A percentile compares a stretch with the other conserved stretches of the same genome.
These are phyloP conservation scores for Drosophila murphyi DNA, from an alignment of 1,140 invertebrate genomes.

Conservation along the genomic window DNA sequence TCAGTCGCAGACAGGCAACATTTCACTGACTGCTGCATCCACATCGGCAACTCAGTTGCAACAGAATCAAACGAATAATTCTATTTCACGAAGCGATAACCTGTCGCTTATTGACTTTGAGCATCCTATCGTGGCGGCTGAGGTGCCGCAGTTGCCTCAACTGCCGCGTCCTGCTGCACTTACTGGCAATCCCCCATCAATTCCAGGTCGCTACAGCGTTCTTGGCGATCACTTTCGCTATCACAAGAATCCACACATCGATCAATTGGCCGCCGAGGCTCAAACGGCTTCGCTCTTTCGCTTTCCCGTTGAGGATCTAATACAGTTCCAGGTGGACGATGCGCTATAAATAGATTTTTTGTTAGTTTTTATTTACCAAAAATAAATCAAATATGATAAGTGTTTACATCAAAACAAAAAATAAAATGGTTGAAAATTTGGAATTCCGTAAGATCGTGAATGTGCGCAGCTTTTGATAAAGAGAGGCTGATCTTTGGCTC, in stretches of 20 bases:
- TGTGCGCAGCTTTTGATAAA: no score
- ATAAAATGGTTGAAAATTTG: no score
- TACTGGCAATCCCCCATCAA: constrained; percentile 28
- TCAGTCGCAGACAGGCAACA: constrained; percentile 16
- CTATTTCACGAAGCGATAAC: constrained; percentile 76
- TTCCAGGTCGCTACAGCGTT: constrained; percentile 20
- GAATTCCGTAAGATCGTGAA: no score
- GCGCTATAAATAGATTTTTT: constrained; percentile 59
- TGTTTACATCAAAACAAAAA: constrained; percentile 3
- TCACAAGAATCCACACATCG: constrained; percentile 61
- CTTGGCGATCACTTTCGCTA: constrained; percentile 59
- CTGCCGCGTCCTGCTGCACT: constrained; percentile 54
- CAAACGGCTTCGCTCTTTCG: constrained; percentile 78
- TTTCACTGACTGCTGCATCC: constrained; percentile 9
- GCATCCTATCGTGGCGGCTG: constrained; percentile 78
- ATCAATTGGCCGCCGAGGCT: constrained; percentile 76
- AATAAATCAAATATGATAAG: constrained; percentile 18
- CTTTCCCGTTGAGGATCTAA: constrained; percentile 81
- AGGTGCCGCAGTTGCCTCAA: constrained; percentile 44
- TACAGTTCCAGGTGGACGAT: constrained; percentile 82
- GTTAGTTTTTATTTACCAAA: constrained; percentile 25
- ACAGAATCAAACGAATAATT: constrained; percentile 41
- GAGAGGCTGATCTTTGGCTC: no score
- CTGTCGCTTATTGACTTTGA: constrained; percentile 74
- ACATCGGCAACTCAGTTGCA: constrained; percentile 30